Percentiles rank a stretch among this genome's conserved stretches.
These are phyloP conservation scores for Eptesicus fuscus DNA, from an alignment of 2,113 vertebrate genomes.

Conservation along the genomic window DNA sequence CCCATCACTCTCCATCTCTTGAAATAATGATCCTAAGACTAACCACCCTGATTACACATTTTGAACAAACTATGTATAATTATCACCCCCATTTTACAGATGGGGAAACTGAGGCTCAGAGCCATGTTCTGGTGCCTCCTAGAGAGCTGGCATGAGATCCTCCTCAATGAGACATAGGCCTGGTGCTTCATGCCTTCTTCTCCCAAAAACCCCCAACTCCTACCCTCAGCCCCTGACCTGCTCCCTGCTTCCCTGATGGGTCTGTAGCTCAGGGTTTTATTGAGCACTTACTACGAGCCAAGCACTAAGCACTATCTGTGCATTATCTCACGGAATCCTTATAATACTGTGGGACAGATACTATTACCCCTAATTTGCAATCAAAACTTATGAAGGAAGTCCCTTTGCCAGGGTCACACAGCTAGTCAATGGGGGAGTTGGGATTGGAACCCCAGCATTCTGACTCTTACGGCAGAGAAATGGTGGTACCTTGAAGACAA, in stretches of 20 bases:
- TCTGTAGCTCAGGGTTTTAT: background rate
- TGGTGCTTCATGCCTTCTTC: background rate
- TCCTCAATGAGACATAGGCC: background rate
- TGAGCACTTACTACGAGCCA: background rate
- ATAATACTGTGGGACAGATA: background rate
- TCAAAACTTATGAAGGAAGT: background rate
- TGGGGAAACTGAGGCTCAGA: background rate
- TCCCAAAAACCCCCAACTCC: rapidly evolving
- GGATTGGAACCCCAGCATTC: background rate
- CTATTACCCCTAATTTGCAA: background rate
- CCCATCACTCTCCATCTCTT: background rate
- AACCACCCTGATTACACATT: background rate
- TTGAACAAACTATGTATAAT: background rate
- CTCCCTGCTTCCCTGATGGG: background rate
- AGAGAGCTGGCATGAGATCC: background rate
- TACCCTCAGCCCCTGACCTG: background rate
- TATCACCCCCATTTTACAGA: background rate
- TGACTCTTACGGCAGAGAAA: background rate
- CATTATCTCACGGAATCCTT: background rate
- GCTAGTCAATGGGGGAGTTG: background rate
- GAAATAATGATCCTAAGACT: background rate
- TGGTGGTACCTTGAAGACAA: background rate
- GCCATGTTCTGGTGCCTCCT: background rate
- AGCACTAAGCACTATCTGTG: background rate
- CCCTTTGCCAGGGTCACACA: background rate